Base-by-base conservation (phyloP, 2,113 vertebrate genomes). In the Sakesphorus luctuosus region DNA sequence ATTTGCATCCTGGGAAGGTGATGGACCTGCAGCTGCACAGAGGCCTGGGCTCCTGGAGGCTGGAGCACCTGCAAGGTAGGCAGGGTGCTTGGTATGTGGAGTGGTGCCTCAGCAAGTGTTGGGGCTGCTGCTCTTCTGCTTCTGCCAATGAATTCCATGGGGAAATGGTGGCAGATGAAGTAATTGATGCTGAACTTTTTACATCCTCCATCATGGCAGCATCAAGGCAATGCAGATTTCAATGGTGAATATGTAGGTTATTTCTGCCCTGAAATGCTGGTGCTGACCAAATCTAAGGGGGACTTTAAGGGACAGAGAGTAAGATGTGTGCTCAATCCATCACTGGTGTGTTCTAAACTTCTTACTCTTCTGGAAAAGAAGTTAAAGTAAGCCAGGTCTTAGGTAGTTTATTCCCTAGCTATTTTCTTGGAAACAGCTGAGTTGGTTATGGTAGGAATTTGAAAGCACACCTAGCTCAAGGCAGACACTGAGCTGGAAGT, bases 121-220 rank as follows among this genome's bases (percentile, higher is more conserved):
- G 55, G 43, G 47, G 12, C 55, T 82, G 85, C 61, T 78, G 66
- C 66, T 75, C 8, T 47, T 38, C 46, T 69, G 49, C 59, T 72
- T 56, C 62, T 4, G 7, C 36, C 74, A 14, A 50, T 46, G 33
- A 8, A 58, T 69, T 80, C 80, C 13, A 2, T 1, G 2, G 59
- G 61, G 36, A 62, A 66, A 21, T 18, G 21, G 12, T 47, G 56
- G 31, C 12, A 28, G 31, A 23, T 71, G 61, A 69, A 78, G 46
- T 19, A 58, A 61, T 18, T 0, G 0, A 2, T n/a, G 66, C 43
- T 28, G 63, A 38, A 43, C 23, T 46, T 63, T 11, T 73, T 40
- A 23, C 15, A 31, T 26, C 26, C 24, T n/a, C 11, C 18, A 56
- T 33, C 0, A 0, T 61, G 40, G 8, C 71, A 56, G n/a, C 35